phyloP scores from a whole-genome alignment of 92 coral and sea anemone genomes.

The Actinernus sp. region DNA sequence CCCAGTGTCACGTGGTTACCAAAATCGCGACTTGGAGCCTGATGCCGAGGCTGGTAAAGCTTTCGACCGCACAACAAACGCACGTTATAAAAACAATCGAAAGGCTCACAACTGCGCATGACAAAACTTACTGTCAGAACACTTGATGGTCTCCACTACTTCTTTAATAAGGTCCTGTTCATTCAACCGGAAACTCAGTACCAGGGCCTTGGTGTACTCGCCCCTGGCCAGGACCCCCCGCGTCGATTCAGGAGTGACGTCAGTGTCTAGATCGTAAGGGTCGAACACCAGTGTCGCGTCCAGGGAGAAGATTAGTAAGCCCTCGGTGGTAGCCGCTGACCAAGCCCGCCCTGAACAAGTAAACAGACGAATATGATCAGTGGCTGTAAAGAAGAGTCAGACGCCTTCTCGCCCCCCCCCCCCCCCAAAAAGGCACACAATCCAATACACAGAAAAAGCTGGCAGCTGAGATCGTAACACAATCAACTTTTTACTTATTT shows the following conservation, averaged over 20 bases:
- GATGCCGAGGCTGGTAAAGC: not conserved
- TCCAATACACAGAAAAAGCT: too few relatives aligned
- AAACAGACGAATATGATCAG: too few relatives aligned
- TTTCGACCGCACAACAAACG: too few relatives aligned
- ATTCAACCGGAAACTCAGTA: slow-evolving; percentile 87
- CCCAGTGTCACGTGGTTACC: not conserved
- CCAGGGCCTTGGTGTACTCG: slow-evolving; percentile 84
- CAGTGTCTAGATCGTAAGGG: slow-evolving; percentile 90
- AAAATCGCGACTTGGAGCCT: not conserved
- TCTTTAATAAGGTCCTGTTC: slow-evolving; percentile 81
- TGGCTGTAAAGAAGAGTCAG: too few relatives aligned
- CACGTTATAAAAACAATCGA: too few relatives aligned
- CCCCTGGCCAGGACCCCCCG: slow-evolving; percentile 61
- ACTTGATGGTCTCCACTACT: slow-evolving; percentile 86
- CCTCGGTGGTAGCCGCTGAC: slow-evolving; percentile 98
- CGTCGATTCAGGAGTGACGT: slow-evolving; percentile 83
- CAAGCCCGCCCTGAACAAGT: slow-evolving; percentile 97
- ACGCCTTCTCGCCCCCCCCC: too few relatives aligned
- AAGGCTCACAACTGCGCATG: too few relatives aligned
- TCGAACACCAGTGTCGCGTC: slow-evolving; percentile 91
- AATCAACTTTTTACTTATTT: too few relatives aligned
- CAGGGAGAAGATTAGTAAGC: slow-evolving; percentile 87
- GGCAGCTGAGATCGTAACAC: too few relatives aligned
- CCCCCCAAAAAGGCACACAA: too few relatives aligned
- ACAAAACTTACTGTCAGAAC: slow-evolving; percentile 80